Percentiles rank a stretch among this genome's conserved stretches.
These are phyloP conservation scores for Exephanes ischioxanthus DNA, from an alignment of 2,888 invertebrate genomes.

Conservation along the genomic window DNA sequence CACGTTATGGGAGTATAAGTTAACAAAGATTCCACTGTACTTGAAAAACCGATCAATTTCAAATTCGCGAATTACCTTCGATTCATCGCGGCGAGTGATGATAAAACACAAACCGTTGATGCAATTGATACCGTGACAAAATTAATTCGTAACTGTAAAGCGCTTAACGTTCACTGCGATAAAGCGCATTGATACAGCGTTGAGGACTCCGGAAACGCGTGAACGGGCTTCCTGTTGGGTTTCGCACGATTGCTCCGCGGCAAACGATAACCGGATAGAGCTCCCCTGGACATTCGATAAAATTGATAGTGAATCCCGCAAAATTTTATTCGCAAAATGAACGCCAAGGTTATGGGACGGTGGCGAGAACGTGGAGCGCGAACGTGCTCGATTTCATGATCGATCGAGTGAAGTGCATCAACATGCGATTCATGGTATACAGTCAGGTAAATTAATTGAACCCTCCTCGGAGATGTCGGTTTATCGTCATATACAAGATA, in stretches of 20 bases:
- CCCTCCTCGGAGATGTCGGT: not conserved
- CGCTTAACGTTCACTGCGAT: not conserved
- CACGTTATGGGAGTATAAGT: not conserved
- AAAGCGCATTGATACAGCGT: not conserved
- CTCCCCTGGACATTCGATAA: not conserved
- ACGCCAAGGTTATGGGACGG: not conserved
- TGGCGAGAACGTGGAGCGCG: not conserved
- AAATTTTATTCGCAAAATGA: not conserved
- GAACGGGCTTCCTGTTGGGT: not conserved
- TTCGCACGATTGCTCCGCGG: not conserved
- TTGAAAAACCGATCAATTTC: not conserved
- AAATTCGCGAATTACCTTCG: not conserved
- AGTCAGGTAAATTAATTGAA: not conserved
- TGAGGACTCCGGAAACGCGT: not conserved
- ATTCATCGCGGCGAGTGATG: not conserved
- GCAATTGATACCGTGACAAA: not conserved
- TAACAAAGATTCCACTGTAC: not conserved
- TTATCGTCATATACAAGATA: slow-evolving; percentile 5
- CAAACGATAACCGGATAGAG: not conserved
- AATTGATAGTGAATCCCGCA: not conserved
- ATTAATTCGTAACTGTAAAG: not conserved
- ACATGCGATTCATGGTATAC: not conserved
- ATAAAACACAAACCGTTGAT: not conserved
- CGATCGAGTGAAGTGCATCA: not conserved
- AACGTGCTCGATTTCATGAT: not conserved